Conservation (phyloP, 1,140 invertebrate species). For the Macrosteles quadrilineatus region DNA sequence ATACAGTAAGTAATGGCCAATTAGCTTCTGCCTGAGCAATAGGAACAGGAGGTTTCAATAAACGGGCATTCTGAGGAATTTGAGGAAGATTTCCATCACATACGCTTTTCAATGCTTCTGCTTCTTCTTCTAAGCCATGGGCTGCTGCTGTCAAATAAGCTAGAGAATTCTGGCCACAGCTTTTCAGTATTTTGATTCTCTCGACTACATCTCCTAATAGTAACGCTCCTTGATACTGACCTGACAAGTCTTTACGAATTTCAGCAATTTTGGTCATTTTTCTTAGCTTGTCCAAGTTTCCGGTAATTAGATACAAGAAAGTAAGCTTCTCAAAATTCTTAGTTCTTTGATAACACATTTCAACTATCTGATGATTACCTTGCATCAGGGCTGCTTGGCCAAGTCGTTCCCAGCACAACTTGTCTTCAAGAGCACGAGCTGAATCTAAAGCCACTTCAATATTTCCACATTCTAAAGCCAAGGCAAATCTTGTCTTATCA, state of each 20-base stretch:
- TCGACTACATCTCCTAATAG: constrained; percentile 91
- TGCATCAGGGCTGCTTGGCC: constrained; percentile 92
- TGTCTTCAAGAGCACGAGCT: constrained; percentile 92
- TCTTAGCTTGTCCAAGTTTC: constrained; percentile 94
- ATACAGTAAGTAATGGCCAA: constrained; percentile 95
- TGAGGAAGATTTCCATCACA: constrained; percentile 70
- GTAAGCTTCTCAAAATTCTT: constrained; percentile 99
- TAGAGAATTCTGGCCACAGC: constrained; percentile 62
- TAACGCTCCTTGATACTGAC: constrained; percentile 95
- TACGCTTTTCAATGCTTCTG: constrained; percentile 68
- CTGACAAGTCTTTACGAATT: constrained; percentile 92
- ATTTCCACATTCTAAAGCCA: constrained; percentile 98
- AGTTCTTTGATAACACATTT: constrained; percentile 99
- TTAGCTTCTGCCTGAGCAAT: constrained; percentile 87
- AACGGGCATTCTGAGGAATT: constrained; percentile 71
- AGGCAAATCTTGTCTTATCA: constrained; percentile 93
- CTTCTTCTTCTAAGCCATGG: constrained; percentile 85
- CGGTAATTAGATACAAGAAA: constrained; percentile 97
- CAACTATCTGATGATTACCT: constrained; percentile 72
- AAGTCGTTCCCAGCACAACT: constrained; percentile 94
- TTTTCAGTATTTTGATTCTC: constrained; percentile 86
- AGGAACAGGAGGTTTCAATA: constrained; percentile 86
- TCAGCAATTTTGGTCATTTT: constrained; percentile 99
- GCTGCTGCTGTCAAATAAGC: constrained; percentile 95
- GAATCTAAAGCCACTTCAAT: constrained; percentile 95